Conservation (phyloP, 2,888 invertebrate species). For the Esperia sulphurella region DNA sequence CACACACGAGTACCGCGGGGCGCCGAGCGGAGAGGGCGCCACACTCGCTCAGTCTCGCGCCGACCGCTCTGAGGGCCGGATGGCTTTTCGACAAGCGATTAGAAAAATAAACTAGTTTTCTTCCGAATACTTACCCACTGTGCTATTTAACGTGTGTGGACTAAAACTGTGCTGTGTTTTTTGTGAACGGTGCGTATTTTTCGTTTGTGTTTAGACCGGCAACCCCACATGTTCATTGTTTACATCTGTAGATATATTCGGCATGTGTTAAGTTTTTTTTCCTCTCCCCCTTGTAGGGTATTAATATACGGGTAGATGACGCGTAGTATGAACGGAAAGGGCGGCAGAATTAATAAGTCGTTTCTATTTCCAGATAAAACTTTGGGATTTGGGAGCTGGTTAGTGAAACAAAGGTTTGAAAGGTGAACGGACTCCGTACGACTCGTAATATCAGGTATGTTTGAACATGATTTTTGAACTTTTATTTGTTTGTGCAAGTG, state of each 20-base stretch:
- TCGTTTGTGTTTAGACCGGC: slow-evolving; percentile 31
- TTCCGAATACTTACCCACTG: slow-evolving; percentile 56
- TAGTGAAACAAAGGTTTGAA: slow-evolving; percentile 71
- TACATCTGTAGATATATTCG: slow-evolving; percentile 58
- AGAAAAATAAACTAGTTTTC: slow-evolving; percentile 75
- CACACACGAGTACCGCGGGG: slow-evolving; percentile 45
- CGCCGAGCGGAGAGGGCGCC: slow-evolving; percentile 63
- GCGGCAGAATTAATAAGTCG: slow-evolving; percentile 66
- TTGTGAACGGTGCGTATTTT: slow-evolving; percentile 66
- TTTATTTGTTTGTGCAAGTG: too few relatives aligned
- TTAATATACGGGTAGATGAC: slow-evolving; percentile 57
- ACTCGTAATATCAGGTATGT: slow-evolving; percentile 68
- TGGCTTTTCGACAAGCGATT: slow-evolving; percentile 60
- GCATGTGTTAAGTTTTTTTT: slow-evolving; percentile 57
- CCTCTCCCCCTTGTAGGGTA: slow-evolving; percentile 48
- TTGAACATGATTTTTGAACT: slow-evolving; percentile 35
- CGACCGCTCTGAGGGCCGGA: slow-evolving; percentile 58
- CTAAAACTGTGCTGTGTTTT: slow-evolving; percentile 60
- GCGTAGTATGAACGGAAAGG: slow-evolving; percentile 55
- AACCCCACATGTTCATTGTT: slow-evolving; percentile 61
- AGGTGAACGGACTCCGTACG: slow-evolving; percentile 70
- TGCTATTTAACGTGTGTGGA: slow-evolving; percentile 66
- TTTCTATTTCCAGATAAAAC: slow-evolving; percentile 76
- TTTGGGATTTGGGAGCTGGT: slow-evolving; percentile 67
- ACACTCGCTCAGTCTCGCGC: slow-evolving; percentile 75